Conservation (phyloP, 2,888 invertebrate genomes). For the Resseliella maxima region DNA sequence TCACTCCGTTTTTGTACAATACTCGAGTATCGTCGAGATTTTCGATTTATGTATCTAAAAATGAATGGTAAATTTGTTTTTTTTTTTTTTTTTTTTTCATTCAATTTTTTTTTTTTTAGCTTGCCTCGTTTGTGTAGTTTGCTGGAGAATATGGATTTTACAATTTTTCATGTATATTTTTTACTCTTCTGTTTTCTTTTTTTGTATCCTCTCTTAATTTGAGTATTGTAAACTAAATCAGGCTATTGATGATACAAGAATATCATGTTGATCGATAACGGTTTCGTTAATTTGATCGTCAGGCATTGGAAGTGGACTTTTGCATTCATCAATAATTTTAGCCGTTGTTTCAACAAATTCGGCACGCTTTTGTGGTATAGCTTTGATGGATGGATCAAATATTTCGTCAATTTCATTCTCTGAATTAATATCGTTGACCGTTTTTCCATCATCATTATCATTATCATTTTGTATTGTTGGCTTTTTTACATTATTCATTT, state of each 20-base stretch:
- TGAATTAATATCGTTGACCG: no score
- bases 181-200: no score
- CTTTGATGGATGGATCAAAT: background rate
- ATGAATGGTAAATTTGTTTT: background rate
- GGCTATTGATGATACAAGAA: conserved; percentile 28
- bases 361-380: background rate
- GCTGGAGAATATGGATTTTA: background rate
- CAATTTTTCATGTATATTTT: background rate
- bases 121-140: no score
- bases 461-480: background rate
- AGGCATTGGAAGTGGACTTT: conserved; percentile 38
- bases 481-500: background rate
- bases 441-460: background rate
- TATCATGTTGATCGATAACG: conserved; percentile 15
- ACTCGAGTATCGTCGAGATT: background rate
- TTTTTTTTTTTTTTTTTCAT: background rate
- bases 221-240: conserved; percentile 49
- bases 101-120: background rate
- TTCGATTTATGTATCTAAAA: background rate
- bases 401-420: conserved; percentile 20
- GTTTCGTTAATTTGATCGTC: conserved; percentile 27
- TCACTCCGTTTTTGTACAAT: background rate
- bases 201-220: background rate
- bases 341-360: background rate
- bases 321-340: conserved; percentile 39